phyloP scores from a whole-genome alignment of 2,113 vertebrate genomes.

The Lethenteron reissneri region DNA sequence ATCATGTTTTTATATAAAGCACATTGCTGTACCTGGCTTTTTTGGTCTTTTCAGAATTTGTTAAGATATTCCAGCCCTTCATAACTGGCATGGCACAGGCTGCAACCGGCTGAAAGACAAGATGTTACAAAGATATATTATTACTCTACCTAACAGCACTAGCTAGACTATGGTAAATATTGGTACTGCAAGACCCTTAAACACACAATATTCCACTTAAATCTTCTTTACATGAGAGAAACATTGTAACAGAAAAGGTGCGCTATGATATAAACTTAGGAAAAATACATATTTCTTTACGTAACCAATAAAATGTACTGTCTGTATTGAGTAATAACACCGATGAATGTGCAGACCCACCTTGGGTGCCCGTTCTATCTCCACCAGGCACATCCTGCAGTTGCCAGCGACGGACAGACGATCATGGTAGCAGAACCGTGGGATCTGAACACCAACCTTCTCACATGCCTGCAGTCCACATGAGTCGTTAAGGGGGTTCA shows the following conservation, averaged over 20 bases:
- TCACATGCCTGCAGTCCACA: slow-evolving; percentile 43
- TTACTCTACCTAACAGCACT: too few relatives aligned
- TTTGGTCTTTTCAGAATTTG: slow-evolving; percentile 68
- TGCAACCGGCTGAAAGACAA: slow-evolving; percentile 49
- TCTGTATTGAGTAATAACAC: too few relatives aligned
- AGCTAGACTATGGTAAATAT: too few relatives aligned
- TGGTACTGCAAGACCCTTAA: too few relatives aligned
- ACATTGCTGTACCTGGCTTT: slow-evolving; percentile 48
- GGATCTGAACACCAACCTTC: slow-evolving; percentile 72
- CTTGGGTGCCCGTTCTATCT: slow-evolving; percentile 82
- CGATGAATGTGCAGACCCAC: slow-evolving; percentile 20
- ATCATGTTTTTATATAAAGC: too few relatives aligned
- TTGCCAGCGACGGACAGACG: slow-evolving; percentile 77
- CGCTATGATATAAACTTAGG: too few relatives aligned
- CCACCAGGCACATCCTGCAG: slow-evolving; percentile 87
- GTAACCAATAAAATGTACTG: too few relatives aligned
- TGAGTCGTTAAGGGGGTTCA: accelerated
- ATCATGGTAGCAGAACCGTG: slow-evolving; percentile 85
- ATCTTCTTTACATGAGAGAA: too few relatives aligned
- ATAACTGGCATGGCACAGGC: slow-evolving; percentile 93
- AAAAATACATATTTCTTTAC: too few relatives aligned
- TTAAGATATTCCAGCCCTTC: slow-evolving; percentile 93
- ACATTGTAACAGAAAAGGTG: too few relatives aligned
- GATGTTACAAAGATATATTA: too few relatives aligned
- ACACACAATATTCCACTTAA: too few relatives aligned